phyloP scores from a whole-genome alignment of 2,113 vertebrate species.

The Paracanthobrama guichenoti region DNA sequence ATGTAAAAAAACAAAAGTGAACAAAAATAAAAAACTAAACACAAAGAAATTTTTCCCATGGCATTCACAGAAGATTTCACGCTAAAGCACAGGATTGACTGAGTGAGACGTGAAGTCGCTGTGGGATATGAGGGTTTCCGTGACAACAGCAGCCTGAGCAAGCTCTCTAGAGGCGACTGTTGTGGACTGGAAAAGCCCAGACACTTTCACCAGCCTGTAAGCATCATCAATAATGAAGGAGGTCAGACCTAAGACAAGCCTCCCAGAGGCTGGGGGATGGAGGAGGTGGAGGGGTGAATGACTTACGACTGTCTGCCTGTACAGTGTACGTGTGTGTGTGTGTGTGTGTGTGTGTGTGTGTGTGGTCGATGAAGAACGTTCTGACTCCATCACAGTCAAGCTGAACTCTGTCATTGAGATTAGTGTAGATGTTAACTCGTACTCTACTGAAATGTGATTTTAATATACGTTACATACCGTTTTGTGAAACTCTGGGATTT shows the following conservation, averaged over 20 bases:
- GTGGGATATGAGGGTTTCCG: constrained; percentile 31
- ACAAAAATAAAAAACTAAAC: not conserved
- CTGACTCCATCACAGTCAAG: not conserved
- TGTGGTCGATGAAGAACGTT: constrained; percentile 4
- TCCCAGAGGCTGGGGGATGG: constrained; percentile 27
- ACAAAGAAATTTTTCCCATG: not conserved
- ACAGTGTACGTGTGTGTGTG: not conserved
- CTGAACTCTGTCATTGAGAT: not conserved
- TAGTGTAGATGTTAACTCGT: not conserved
- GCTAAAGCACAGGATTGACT: not conserved
- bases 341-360: not conserved
- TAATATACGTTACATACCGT: not conserved
- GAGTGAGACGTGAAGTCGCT: not conserved
- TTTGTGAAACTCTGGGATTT: not conserved
- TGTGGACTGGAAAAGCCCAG: constrained; percentile 42
- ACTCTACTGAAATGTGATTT: not conserved
- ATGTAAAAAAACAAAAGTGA: not conserved
- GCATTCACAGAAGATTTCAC: not conserved
- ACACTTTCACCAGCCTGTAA: constrained; percentile 40
- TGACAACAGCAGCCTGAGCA: constrained; percentile 42
- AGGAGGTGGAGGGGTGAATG: constrained; percentile 24
- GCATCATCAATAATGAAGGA: constrained; percentile 51
- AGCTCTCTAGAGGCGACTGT: constrained; percentile 45
- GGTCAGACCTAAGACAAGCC: constrained; percentile 32
- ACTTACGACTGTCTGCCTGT: constrained; percentile 30